These are phyloP conservation scores for Pungitius pungitius DNA, from an alignment of 2,113 vertebrate species.

Conservation along the genomic window DNA sequence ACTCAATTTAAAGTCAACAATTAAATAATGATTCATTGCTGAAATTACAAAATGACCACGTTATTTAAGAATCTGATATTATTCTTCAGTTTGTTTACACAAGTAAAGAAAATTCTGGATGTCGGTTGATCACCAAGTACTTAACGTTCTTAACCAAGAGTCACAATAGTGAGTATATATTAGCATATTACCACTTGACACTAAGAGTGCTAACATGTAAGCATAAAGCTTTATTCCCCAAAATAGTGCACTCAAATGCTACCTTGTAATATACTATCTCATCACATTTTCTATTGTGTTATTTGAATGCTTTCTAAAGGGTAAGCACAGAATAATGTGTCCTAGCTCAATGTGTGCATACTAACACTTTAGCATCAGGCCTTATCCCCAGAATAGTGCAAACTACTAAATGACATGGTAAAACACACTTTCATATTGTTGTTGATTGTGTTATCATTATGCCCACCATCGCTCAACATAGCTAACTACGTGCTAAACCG, in stretches of 20 bases:
- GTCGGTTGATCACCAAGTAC: no score
- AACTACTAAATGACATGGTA: background rate
- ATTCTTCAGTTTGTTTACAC: background rate
- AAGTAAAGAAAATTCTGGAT: no score
- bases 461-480: background rate
- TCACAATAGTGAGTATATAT: background rate
- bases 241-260: background rate
- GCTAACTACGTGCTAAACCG: background rate
- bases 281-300: no score
- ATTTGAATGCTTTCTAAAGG: no score
- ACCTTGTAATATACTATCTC: background rate
- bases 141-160: no score
- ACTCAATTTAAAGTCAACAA: background rate
- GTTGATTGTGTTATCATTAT: background rate
- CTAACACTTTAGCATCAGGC: background rate
- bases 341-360: no score
- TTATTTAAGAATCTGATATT: background rate
- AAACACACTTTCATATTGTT: background rate
- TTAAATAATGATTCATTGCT: background rate
- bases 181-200: background rate
- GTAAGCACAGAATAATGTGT: no score
- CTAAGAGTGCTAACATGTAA: background rate
- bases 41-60: background rate
- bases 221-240: background rate
- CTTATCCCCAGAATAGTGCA: background rate